Evolutionary conservation across 2,888 invertebrate genomes (phyloP), one percentile per base, ranked within the genome.

Genomic region (Idaea dimidiata): DNA sequence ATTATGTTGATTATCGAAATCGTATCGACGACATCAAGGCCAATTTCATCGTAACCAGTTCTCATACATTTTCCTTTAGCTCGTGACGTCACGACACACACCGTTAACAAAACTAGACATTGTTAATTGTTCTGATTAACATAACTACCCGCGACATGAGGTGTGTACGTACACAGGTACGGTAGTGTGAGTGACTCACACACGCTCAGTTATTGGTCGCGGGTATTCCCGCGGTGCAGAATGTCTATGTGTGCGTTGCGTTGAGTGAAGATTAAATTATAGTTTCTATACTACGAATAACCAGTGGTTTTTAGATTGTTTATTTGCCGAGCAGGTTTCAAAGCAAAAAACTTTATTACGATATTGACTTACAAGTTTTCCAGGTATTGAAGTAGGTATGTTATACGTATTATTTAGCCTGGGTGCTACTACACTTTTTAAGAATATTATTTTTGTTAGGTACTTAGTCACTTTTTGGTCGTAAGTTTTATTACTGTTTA

Each of bases 211-310:
- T 63, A 66, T 61, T 66, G 70, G 69, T 73, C 78, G 79, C 76
- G 75, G 89, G 91, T 80, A 88, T 81, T 88, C 91, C 91, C 91
- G 63, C 67, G 70, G 82, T 71, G 90, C 83, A 82, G 76, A 67
- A 72, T 65, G 63, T 66, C 68, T 65, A 71, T 64, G 62, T 67
- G 61, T 59, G 62, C 62, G 17, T 67, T 61, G 63, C 14, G 43
- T 43, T 14, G 43, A 43, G 43, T 43, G 43, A 14, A 43, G 43
- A 43, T 43, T 43, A 43, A 7, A 43, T 43, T 43, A 43, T 43
- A 43, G 43, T 43, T 43, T 14, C 43, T 43, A 43, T 43, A 43
- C 43, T 43, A 43, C 43, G 10, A 10, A 43, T 43, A 14, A 10
- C 14, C 62, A 62, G 66, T 58, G 66, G 63, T 66, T 71, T 72